These are phyloP conservation scores for Muntiacus muntjak DNA, from an alignment of 2,113 vertebrate species.

Conservation along the genomic window DNA sequence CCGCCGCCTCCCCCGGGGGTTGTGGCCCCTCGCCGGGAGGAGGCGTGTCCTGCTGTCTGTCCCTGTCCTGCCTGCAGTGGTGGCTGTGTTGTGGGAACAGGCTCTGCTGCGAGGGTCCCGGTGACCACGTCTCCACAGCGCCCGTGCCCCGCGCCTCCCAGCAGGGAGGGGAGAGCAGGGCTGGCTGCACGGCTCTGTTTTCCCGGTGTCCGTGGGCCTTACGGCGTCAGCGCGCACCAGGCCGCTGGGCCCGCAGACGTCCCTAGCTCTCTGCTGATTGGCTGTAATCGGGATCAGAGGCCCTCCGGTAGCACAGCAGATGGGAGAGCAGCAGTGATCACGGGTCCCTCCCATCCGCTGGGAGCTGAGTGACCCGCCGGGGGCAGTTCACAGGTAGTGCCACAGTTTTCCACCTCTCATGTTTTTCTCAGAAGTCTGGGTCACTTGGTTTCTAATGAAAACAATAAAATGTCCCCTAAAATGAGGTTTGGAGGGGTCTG, in stretches of 20 bases:
- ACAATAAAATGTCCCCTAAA: not conserved
- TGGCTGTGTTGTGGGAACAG: not conserved
- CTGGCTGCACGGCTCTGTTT: not conserved
- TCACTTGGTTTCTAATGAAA: not conserved
- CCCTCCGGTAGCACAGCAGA: not conserved
- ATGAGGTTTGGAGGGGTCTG: not conserved
- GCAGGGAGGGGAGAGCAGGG: not conserved
- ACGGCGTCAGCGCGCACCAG: not conserved
- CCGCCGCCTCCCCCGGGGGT: not conserved
- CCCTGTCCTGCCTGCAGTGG: not conserved
- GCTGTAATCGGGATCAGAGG: not conserved
- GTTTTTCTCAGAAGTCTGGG: not conserved
- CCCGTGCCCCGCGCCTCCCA: not conserved
- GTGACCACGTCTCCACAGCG: not conserved
- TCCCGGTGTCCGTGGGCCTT: not conserved
- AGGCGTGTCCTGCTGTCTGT: not conserved
- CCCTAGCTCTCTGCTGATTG: not conserved
- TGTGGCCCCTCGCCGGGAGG: not conserved
- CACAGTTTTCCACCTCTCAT: accelerated
- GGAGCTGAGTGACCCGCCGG: not conserved
- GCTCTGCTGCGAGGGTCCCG: not conserved
- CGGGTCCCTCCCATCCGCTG: accelerated
- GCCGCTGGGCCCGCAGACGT: accelerated
- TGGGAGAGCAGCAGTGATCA: not conserved
- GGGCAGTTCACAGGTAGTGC: not conserved